A percentile compares a stretch with the other conserved stretches of the same genome.
These are phyloP conservation scores for Plutomurus gul DNA, from an alignment of 1,140 invertebrate species.

Conservation along the genomic window DNA sequence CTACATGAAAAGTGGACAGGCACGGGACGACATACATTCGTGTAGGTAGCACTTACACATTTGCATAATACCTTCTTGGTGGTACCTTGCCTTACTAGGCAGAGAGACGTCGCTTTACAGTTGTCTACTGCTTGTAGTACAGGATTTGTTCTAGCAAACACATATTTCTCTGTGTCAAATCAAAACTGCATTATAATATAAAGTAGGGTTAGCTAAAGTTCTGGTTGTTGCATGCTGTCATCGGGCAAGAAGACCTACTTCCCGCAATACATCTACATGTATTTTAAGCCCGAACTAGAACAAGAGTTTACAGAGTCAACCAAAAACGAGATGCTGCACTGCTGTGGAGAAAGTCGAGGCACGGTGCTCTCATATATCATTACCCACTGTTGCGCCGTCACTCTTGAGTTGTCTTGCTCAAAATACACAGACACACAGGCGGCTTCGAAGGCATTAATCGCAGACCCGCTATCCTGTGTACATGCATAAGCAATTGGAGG, in stretches of 20 bases:
- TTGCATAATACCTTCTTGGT: no score
- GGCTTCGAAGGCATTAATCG: neutral
- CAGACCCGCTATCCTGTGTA: neutral
- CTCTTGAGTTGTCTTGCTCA: constrained; percentile 3
- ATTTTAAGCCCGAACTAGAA: constrained; percentile 4
- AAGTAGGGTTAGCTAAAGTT: constrained; percentile 19
- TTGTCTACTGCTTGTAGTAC: neutral
- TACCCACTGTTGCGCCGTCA: constrained; percentile 33
- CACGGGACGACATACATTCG: no score
- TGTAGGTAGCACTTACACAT: no score
- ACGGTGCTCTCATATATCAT: constrained; percentile 29
- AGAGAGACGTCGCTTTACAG: neutral
- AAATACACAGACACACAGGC: neutral
- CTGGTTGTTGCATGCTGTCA: constrained; percentile 20
- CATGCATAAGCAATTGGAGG: neutral
- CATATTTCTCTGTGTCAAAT: constrained; percentile 22
- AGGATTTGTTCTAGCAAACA: neutral
- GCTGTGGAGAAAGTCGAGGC: constrained; percentile 7
- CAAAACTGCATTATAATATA: constrained; percentile 26
- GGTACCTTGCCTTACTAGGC: neutral
- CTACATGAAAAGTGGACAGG: no score
- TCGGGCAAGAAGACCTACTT: neutral
- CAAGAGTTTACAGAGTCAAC: neutral
- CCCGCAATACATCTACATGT: neutral
- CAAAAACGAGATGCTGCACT: neutral